Evolutionary conservation across 2,888 invertebrate species (phyloP), one percentile per base, ranked within the genome.

Genomic region (Dryomyza anilis): DNA sequence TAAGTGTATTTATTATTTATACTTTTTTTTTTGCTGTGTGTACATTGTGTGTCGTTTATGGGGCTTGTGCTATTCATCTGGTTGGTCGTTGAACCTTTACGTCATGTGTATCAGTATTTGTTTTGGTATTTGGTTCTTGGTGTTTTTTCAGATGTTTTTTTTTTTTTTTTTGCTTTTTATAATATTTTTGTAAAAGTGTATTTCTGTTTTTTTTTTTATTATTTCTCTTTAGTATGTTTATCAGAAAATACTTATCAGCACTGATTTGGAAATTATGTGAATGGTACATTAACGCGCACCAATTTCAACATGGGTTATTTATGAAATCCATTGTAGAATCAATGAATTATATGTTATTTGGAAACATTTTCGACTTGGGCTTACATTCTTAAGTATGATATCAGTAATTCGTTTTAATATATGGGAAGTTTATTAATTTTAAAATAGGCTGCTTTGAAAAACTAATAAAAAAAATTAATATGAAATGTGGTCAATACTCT

Each of bases 51-150:
- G 39, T 39, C n/a, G 25, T 33, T 19, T 12, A 21, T 7, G 21
- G 19, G 33, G 23, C 36, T 25, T 52, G 23, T 30, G 45, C 30
- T 27, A 21, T 29, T 16, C 58, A 29, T 60, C 36, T 16, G 60
- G 19, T 39, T 60, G 60, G 60, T 60, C 60, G 52, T 60, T 60
- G 60, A 60, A 60, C 60, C 50, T 25, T 50, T 50, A 27, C 36
- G 60, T 36, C 60, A 50, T 50, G 52, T 50, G 60, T 36, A 50
- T 50, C 45, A 19, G 45, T 58, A 58, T 45, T 58, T 59, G 46
- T 59, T 56, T 39, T 25, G 25, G 43, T 36, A 16, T 10, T 50
- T 50, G 23, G 43, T 25, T 23, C 23, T 25, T 5, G 12, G 19
- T 48, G 23, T 27, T 50, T 25, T 19, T 23, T 23, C 23, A 14